Conservation (phyloP, 1,140 invertebrate species). For the Oscheius sp. region DNA sequence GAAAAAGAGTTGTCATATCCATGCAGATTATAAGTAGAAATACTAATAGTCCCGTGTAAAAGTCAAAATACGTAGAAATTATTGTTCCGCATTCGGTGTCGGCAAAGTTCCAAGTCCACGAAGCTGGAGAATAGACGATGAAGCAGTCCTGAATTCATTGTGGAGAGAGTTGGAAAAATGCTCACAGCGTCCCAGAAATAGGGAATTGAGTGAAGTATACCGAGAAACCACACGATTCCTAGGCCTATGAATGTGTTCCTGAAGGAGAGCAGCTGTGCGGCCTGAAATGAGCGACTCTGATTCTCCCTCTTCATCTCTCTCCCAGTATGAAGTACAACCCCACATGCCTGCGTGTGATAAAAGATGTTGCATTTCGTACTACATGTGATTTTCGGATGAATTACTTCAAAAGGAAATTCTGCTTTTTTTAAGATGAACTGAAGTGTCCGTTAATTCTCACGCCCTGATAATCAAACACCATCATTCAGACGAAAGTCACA, state of each 20-base stretch:
- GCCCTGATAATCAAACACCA: too few relatives aligned
- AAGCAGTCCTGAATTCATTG: conserved; percentile 8
- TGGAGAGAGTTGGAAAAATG: too few relatives aligned
- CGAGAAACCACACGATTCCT: conserved; percentile 1
- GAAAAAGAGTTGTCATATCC: conserved; percentile 3
- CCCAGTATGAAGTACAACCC: too few relatives aligned
- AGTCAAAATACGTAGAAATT: background rate
- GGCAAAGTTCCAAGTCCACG: conserved; percentile 4
- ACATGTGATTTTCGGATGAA: too few relatives aligned
- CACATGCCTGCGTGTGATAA: too few relatives aligned
- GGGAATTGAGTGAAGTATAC: background rate
- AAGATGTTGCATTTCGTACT: too few relatives aligned
- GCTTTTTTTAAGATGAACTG: too few relatives aligned
- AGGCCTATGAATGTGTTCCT: conserved; percentile 15
- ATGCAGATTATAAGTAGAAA: conserved; percentile 6
- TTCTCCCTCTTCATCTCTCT: background rate
- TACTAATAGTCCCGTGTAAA: conserved; percentile 5
- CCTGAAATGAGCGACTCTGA: background rate
- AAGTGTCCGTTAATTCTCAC: too few relatives aligned
- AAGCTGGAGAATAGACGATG: conserved; percentile 3
- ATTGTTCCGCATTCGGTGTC: background rate
- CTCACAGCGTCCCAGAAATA: too few relatives aligned
- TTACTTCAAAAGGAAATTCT: too few relatives aligned
- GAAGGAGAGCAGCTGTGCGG: background rate
- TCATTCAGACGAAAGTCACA: too few relatives aligned